Evolutionary conservation across 2,888 invertebrate genomes (phyloP), one percentile per base, ranked within the genome.

Genomic region (Cerastoderma edule): DNA sequence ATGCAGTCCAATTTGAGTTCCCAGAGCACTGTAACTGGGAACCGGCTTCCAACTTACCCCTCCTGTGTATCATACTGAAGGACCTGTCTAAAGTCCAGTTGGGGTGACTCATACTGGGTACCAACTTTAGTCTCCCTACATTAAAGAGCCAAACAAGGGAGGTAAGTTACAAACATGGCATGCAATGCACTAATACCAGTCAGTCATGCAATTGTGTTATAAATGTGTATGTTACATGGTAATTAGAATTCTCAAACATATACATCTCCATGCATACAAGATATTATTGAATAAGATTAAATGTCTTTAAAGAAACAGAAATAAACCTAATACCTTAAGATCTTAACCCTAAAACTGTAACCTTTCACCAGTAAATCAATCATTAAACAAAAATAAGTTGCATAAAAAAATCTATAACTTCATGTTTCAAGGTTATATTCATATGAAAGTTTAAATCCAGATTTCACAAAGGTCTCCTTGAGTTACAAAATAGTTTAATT

Each of bases 51-150:
- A 16, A 72, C 67, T 67, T 67, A 72, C 72, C 67, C 72, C 27
- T 60, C 28, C 22, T 64, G 27, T 16, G 10, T 28, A 22, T 68
- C 60, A n/a, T 56, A 64, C 66, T 71, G 71, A 60, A 80, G 73
- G 50, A 76, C 72, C 71, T 85, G 85, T 35, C 87, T 78, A 72
- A 87, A 89, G 75, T 88, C 89, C 24, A 87, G 72, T 71, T 88
- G 88, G 48, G 86, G 78, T 8, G 79, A 78, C 48, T 85, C 80
- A 76, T 74, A 84, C 44, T 83, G 68, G 22, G 87, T 84, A 53
- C 84, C 86, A 69, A 85, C 85, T 69, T 83, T 86, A 46, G 88
- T 88, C 72, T 80, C 86, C 83, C 87, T 87, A 83, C 48, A 46
- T 32, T 60, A 27, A 66, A 67, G 60, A 74, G 50, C 50, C 70